Evolutionary conservation across 2,113 vertebrate genomes (phyloP).

Genomic region (Chlorodrepanis virens): DNA sequence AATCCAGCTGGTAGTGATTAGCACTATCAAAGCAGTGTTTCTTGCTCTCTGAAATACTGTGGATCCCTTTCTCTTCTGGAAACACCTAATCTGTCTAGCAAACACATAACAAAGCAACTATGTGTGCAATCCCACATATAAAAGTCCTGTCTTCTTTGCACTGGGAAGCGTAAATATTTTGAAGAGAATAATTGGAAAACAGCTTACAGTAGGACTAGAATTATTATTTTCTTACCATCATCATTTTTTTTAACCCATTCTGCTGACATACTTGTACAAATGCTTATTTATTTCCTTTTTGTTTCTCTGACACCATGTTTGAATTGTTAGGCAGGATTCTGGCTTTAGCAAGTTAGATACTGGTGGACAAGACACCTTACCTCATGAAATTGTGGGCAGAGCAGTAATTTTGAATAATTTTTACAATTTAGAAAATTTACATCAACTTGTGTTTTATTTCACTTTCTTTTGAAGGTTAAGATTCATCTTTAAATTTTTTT

Average conservation of each 20-base stretch:
- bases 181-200: neutral
- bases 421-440: neutral
- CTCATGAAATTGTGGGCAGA: neutral
- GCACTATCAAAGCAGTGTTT: neutral
- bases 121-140: neutral
- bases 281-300: neutral
- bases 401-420: neutral
- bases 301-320: neutral
- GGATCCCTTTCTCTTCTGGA: neutral
- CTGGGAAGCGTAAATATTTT: neutral
- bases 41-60: neutral
- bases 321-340: neutral
- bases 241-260: neutral
- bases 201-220: neutral
- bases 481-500: neutral
- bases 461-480: neutral
- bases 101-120: neutral
- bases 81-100: neutral
- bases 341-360: neutral
- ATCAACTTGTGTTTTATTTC: neutral
- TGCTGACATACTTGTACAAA: neutral
- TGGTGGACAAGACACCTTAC: neutral
- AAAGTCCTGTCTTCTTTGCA: neutral
- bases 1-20: neutral
- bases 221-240: neutral